Conservation (phyloP, 2,797 vertebrate species). For the Varecia variegata region DNA sequence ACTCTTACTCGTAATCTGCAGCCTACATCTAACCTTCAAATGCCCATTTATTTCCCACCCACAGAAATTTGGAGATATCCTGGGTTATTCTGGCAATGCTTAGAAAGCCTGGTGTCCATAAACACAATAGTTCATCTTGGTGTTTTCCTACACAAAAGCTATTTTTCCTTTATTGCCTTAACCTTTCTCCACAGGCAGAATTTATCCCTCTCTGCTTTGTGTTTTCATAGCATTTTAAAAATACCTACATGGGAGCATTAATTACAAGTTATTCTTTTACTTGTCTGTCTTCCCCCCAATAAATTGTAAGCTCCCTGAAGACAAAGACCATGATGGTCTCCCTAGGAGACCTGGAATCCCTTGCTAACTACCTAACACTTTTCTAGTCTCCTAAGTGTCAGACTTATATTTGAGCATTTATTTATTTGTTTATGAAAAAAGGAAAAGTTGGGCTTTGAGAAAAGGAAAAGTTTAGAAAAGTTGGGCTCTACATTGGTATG, state of each 20-base stretch:
- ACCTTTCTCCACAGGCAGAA: not conserved
- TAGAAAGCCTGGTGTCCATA: not conserved
- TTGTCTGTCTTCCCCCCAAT: not conserved
- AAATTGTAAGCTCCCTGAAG: not conserved
- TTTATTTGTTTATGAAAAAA: not conserved
- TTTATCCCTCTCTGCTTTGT: not conserved
- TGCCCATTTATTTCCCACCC: not conserved
- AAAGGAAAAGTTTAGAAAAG: not conserved
- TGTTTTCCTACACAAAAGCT: not conserved
- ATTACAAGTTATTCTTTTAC: not conserved
- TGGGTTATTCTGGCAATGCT: not conserved
- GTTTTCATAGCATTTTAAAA: not conserved
- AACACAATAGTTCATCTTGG: not conserved
- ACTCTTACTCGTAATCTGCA: not conserved
- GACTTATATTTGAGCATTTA: not conserved
- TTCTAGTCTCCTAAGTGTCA: not conserved
- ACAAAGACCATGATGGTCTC: not conserved
- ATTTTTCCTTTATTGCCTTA: not conserved
- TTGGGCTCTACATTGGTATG: not conserved
- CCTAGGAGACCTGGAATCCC: too few species aligned
- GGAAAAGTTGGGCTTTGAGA: not conserved
- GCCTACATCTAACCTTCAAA: not conserved
- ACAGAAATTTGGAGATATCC: not conserved
- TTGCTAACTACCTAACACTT: not conserved
- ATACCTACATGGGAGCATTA: not conserved